Conservation (phyloP, 2,113 vertebrate genomes). For the Anguilla japonica region DNA sequence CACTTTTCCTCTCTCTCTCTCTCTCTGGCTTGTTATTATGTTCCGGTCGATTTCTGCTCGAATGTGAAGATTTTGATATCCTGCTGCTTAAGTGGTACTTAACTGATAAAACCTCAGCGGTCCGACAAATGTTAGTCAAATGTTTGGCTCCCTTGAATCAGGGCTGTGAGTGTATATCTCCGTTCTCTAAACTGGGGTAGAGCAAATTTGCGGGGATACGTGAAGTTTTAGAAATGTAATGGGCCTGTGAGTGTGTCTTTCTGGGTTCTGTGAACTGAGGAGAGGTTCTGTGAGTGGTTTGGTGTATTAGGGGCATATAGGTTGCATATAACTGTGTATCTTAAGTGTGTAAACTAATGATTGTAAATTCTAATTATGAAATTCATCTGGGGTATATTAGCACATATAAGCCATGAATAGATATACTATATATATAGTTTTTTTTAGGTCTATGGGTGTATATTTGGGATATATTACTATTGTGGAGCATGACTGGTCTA, state of each 20-base stretch:
- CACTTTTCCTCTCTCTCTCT: slow-evolving; percentile 27
- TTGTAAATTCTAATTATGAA: no score
- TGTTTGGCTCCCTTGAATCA: background rate
- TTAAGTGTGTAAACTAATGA: no score
- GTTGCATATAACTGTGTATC: no score
- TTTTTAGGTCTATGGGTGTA: no score
- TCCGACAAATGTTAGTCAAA: background rate
- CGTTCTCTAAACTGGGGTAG: background rate
- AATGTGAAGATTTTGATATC: background rate
- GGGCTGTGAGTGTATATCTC: background rate
- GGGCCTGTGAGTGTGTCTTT: background rate
- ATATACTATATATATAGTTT: no score
- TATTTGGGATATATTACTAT: no score
- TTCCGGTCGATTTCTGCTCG: slow-evolving; percentile 25
- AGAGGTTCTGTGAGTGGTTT: no score
- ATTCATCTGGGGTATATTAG: no score
- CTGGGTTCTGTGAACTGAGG: background rate
- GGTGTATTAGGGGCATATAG: no score
- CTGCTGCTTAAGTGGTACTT: background rate
- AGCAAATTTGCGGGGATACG: background rate
- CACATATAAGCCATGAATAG: no score
- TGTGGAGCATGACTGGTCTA: no score
- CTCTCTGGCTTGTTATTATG: slow-evolving; percentile 58
- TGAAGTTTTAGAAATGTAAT: background rate
- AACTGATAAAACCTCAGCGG: background rate